Conservation (phyloP, 2,797 vertebrate genomes). For the Crocidura indochinensis region DNA sequence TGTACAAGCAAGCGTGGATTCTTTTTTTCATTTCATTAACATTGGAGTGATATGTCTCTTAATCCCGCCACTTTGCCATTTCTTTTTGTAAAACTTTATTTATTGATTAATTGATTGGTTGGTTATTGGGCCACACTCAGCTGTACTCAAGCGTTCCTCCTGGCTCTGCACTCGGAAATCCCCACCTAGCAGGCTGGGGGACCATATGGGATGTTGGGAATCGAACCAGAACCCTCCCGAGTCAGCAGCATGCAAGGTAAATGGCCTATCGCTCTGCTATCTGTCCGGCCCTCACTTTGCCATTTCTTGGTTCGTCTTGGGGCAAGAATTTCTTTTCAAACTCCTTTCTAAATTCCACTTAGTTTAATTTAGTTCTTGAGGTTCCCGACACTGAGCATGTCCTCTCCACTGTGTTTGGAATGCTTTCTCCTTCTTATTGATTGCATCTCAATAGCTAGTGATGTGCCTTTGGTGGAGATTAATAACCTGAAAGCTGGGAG, state of each 20-base stretch:
- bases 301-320: background rate
- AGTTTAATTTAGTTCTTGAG: background rate
- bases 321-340: background rate
- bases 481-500: constrained; percentile 40
- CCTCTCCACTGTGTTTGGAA: background rate
- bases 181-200: too few relatives aligned
- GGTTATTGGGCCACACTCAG: too few relatives aligned
- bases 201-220: too few relatives aligned
- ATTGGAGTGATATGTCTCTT: background rate
- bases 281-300: too few relatives aligned
- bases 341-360: background rate
- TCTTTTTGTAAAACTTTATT: too few relatives aligned
- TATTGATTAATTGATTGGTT: too few relatives aligned
- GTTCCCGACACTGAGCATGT: background rate
- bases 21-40: background rate
- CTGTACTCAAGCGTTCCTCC: too few relatives aligned
- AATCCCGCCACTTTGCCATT: background rate
- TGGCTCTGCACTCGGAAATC: too few relatives aligned
- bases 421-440: background rate
- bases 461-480: constrained; percentile 21
- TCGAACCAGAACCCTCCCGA: too few relatives aligned
- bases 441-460: background rate
- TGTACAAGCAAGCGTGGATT: background rate
- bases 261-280: too few relatives aligned
- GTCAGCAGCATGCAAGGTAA: too few relatives aligned